phyloP scores from a whole-genome alignment of 1,140 invertebrate species.

The Euglossa dilemma region DNA sequence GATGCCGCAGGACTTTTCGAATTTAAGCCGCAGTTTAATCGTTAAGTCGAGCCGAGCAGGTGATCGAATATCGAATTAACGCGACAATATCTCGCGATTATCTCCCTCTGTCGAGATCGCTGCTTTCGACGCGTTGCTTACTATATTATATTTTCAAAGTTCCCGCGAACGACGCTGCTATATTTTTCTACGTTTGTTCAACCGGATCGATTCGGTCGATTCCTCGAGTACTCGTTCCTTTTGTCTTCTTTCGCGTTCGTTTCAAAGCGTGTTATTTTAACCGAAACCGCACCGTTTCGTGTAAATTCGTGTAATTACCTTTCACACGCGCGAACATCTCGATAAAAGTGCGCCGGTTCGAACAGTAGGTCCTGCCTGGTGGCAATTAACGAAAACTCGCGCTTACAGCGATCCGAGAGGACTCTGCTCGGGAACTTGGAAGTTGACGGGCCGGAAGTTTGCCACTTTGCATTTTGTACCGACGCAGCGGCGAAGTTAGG shows the following conservation, averaged over 20 bases:
- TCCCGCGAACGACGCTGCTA: too few species aligned
- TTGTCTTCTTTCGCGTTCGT: too few species aligned
- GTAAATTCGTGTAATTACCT: too few species aligned
- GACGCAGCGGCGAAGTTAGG: background rate
- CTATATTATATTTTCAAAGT: background rate
- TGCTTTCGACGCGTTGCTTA: background rate
- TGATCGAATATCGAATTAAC: conserved; percentile 4
- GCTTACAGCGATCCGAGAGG: background rate
- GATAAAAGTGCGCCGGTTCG: background rate
- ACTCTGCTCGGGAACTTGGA: background rate
- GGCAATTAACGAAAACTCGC: conserved; percentile 19
- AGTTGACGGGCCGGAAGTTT: background rate
- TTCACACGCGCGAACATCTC: too few species aligned
- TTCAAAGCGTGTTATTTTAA: too few species aligned
- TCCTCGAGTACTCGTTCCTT: too few species aligned
- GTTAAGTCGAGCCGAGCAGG: background rate
- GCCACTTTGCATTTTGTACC: conserved; percentile 20
- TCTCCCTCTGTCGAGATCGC: too few species aligned
- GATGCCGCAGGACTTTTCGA: background rate
- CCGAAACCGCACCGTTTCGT: too few species aligned
- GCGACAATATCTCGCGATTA: too few species aligned
- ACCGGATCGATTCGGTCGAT: too few species aligned
- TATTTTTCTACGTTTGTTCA: too few species aligned
- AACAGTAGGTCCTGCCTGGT: background rate
- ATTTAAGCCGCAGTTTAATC: background rate